A percentile compares a stretch with the other conserved stretches of the same genome.
Conservation (phyloP, 2,113 vertebrate genomes). For the Otolemur garnettii region DNA sequence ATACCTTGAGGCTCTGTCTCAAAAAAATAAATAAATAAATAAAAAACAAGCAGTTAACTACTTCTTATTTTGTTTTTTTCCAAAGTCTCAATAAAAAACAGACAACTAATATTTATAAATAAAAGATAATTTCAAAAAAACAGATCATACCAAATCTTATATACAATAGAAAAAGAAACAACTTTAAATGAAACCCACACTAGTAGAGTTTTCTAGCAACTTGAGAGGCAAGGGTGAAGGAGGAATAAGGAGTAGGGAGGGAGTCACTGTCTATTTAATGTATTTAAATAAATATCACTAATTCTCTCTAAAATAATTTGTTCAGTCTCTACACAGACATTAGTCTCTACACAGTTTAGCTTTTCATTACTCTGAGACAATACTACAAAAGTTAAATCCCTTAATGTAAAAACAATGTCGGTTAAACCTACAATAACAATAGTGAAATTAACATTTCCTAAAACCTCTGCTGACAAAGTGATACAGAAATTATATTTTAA, state of each 20-base stretch:
- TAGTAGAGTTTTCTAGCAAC: neutral
- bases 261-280: neutral
- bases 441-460: neutral
- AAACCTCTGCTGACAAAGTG: neutral
- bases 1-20: no score
- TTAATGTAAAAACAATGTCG: neutral
- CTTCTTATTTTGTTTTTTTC: no score
- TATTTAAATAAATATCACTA: slow-evolving; percentile 23
- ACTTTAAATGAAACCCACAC: neutral
- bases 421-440: neutral
- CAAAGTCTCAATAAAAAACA: no score
- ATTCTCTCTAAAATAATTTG: slow-evolving; percentile 46
- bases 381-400: neutral
- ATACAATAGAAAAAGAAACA: neutral
- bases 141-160: no score
- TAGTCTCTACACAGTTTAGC: neutral
- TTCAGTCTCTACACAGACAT: neutral
- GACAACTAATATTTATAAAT: no score
- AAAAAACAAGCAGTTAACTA: no score
- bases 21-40: no score
- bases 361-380: slow-evolving; percentile 14
- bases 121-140: no score
- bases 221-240: neutral
- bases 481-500: neutral
- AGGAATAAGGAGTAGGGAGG: neutral